Evolutionary conservation across 64 coral and sea anemone genomes (phyloP).

Genomic region (Astreopora myriophthalma): DNA sequence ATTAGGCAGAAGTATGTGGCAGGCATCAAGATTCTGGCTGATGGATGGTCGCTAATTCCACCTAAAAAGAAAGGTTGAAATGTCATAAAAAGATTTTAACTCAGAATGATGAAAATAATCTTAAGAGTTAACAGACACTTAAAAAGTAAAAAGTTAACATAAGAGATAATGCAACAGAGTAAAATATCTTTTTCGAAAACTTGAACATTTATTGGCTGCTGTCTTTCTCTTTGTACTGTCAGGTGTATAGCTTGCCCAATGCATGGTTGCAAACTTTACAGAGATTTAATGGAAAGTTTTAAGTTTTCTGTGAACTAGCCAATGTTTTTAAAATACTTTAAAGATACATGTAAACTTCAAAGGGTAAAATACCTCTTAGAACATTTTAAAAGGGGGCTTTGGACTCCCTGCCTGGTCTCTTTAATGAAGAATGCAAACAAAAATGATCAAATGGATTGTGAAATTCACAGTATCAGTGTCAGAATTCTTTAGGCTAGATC

Average conservation of each 20-base stretch:
- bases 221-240: background rate
- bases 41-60: conserved; percentile 82
- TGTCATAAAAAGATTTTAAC: background rate
- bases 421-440: no score
- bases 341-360: no score
- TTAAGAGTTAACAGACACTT: background rate
- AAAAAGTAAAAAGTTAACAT: background rate
- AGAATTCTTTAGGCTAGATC: no score
- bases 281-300: background rate
- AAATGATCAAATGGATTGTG: no score
- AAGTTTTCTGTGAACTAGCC: background rate
- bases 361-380: no score
- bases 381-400: no score
- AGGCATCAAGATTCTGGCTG: conserved; percentile 86
- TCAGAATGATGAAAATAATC: no score
- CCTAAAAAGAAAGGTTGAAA: conserved; percentile 85
- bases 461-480: no score
- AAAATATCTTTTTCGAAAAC: background rate
- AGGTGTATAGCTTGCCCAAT: conserved; percentile 33
- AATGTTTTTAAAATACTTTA: no score
- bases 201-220: background rate
- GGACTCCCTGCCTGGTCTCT: no score
- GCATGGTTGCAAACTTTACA: background rate
- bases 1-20: conserved; percentile 85
- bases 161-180: background rate